These are phyloP conservation scores for Natrix natrix DNA, from an alignment of 2,797 vertebrate genomes.

Conservation along the genomic window DNA sequence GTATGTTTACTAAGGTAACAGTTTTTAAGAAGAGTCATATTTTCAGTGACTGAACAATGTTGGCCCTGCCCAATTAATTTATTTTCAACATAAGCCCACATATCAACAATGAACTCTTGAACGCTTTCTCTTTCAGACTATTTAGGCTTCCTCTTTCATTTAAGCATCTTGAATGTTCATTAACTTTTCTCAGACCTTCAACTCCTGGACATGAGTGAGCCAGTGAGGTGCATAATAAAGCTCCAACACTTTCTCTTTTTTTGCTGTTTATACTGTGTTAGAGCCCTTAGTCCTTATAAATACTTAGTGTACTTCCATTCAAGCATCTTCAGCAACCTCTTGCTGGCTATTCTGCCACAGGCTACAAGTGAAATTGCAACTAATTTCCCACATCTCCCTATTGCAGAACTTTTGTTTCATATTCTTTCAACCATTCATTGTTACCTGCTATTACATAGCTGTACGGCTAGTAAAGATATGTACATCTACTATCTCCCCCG, in stretches of 20 bases:
- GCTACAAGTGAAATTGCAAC: background rate
- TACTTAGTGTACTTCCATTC: background rate
- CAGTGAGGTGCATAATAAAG: background rate
- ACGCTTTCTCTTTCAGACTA: background rate
- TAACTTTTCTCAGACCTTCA: background rate
- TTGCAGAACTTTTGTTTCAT: background rate
- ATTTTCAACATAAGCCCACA: background rate
- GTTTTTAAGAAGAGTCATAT: background rate
- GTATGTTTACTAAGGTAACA: background rate
- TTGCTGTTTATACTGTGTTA: background rate
- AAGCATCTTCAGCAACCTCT: background rate
- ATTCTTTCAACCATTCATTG: background rate
- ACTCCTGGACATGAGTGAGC: background rate
- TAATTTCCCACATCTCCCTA: background rate
- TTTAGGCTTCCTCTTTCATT: background rate
- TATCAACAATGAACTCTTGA: background rate
- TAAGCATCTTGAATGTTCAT: background rate
- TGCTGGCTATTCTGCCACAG: background rate
- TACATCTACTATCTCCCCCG: background rate
- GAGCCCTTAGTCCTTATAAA: background rate
- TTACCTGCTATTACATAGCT: background rate
- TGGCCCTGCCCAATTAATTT: background rate
- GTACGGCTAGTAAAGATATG: too few relatives aligned
- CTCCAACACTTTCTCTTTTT: background rate
- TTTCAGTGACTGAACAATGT: background rate